Percentiles rank a stretch among this genome's conserved stretches.
Evolutionary conservation across 53 echinoderm and acorn worm species (phyloP).

Genomic region (Astropecten irregularis): DNA sequence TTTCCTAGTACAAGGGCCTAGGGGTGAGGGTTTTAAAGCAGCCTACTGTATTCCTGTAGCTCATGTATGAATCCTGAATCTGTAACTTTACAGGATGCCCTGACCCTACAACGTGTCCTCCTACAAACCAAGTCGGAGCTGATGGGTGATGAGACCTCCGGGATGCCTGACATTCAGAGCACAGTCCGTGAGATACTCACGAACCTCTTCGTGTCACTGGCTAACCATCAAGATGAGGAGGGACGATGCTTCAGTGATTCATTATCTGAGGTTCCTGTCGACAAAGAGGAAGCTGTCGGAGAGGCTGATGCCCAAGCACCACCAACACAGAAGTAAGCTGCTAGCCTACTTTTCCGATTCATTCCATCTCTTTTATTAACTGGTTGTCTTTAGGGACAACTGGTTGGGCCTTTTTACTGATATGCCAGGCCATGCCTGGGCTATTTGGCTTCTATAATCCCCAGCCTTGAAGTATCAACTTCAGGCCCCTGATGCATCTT

Average conservation of each 20-base stretch:
- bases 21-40: too few species aligned
- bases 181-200: constrained; percentile 92
- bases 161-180: constrained; percentile 92
- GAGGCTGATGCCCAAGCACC: constrained; percentile 19
- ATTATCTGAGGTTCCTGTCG: constrained; percentile 85
- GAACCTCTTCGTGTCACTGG: constrained; percentile 92
- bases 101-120: constrained; percentile 89
- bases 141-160: constrained; percentile 94
- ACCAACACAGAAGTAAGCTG: constrained; percentile 54
- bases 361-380: too few species aligned
- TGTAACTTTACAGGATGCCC: constrained; percentile 86
- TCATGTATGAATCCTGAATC: too few species aligned
- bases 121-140: constrained; percentile 90
- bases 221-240: constrained; percentile 98
- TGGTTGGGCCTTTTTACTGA: too few species aligned
- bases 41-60: too few species aligned
- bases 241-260: constrained; percentile 97
- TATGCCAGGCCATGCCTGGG: too few species aligned
- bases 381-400: too few species aligned
- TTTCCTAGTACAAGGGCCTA: too few species aligned
- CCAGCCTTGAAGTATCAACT: too few species aligned
- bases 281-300: constrained; percentile 62
- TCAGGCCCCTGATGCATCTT: too few species aligned
- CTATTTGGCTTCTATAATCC: too few species aligned
- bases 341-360: too few species aligned